phyloP scores from a whole-genome alignment of 2,888 invertebrate genomes.

The Thelaira solivaga region DNA sequence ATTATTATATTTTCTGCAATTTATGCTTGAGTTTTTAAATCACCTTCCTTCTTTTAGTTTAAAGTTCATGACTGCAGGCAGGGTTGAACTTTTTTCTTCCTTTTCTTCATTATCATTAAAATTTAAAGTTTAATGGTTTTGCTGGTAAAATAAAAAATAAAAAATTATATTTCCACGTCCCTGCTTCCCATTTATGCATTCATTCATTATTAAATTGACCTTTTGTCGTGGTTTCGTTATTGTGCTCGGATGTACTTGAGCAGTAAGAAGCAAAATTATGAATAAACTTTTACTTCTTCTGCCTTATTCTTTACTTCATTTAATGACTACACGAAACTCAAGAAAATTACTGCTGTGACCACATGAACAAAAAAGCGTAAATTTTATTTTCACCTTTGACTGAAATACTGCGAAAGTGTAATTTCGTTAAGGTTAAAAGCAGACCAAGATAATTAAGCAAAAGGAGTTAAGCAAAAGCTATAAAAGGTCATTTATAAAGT shows the following conservation, averaged over 20 bases:
- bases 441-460: too few relatives aligned
- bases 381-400: constrained; percentile 1
- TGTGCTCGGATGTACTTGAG: constrained; percentile 12
- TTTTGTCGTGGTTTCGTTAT: constrained; percentile 26
- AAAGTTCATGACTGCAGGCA: too few relatives aligned
- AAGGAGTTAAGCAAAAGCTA: too few relatives aligned
- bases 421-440: too few relatives aligned
- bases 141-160: neutral
- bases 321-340: constrained; percentile 9
- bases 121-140: neutral
- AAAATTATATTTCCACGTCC: neutral
- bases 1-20: too few relatives aligned
- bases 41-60: too few relatives aligned
- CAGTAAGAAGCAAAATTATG: constrained; percentile 29
- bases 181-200: neutral
- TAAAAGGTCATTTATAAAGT: too few relatives aligned
- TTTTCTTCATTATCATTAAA: too few relatives aligned
- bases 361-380: constrained; percentile 21
- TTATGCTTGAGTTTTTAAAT: too few relatives aligned
- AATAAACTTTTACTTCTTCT: constrained; percentile 14
- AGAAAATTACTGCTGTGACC: constrained; percentile 9
- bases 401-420: too few relatives aligned
- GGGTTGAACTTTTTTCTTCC: too few relatives aligned
- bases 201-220: constrained; percentile 36
- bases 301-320: neutral